These are phyloP conservation scores for Drosophila sechellia DNA, from an alignment of 1,140 invertebrate species.

Conservation along the genomic window DNA sequence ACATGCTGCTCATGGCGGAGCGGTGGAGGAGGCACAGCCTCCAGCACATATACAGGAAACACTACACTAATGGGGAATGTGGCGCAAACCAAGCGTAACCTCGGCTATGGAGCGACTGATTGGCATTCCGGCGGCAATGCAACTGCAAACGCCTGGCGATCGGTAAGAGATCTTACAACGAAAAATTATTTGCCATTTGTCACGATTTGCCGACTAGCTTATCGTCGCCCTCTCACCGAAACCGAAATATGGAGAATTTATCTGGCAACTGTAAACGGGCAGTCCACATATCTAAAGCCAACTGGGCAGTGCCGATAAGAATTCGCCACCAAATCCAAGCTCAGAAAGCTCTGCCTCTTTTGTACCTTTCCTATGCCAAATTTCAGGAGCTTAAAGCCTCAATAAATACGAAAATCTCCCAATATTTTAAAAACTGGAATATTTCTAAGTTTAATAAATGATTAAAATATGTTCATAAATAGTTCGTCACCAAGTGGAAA, in stretches of 20 bases:
- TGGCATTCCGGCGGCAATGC: conserved; percentile 13
- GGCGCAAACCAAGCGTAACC: conserved; percentile 4
- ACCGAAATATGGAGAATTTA: conserved; percentile 34
- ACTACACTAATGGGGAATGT: not conserved
- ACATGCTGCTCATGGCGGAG: conserved; percentile 47
- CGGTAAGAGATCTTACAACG: conserved; percentile 28
- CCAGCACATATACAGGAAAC: conserved; percentile 15
- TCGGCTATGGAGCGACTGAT: conserved; percentile 17
- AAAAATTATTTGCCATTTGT: conserved; percentile 66
- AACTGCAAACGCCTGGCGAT: conserved; percentile 25
- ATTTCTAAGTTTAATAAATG: too few species aligned
- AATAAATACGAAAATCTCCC: not conserved
- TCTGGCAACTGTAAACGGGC: conserved; percentile 57
- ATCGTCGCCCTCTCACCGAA: conserved; percentile 20
- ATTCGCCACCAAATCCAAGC: conserved; percentile 3
- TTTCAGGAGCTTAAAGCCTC: not conserved
- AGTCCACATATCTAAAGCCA: conserved; percentile 23
- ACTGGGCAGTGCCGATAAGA: conserved; percentile 39
- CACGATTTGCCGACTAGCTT: conserved; percentile 58
- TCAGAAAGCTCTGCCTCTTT: not conserved
- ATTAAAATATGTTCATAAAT: not conserved
- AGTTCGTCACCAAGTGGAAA: too few species aligned
- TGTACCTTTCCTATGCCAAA: not conserved
- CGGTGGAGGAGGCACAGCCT: not conserved
- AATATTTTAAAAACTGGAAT: not conserved